These are phyloP conservation scores for Otocyon megalotis DNA, from an alignment of 2,113 vertebrate species.

Conservation along the genomic window DNA sequence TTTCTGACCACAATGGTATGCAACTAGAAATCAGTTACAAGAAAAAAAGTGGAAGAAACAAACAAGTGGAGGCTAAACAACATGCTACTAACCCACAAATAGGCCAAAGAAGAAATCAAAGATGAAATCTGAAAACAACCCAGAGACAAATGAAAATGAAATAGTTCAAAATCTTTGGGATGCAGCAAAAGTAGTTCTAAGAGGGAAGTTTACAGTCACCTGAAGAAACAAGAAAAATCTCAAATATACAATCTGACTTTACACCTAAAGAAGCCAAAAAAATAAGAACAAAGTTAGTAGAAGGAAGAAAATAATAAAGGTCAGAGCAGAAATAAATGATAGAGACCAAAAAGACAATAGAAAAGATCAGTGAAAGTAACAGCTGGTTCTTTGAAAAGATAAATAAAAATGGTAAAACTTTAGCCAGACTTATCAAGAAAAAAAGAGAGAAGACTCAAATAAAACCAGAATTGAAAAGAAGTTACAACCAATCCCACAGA, in stretches of 20 bases:
- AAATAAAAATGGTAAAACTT: background rate
- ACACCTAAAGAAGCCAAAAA: background rate
- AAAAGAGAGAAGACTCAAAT: background rate
- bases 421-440: background rate
- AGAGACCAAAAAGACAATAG: background rate
- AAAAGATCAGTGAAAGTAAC: background rate
- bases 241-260: background rate
- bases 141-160: background rate
- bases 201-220: background rate
- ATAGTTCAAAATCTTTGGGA: background rate
- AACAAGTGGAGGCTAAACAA: background rate
- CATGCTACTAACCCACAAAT: background rate
- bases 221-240: background rate
- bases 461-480: background rate
- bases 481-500: background rate
- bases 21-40: background rate
- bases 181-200: background rate
- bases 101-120: background rate
- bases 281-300: background rate
- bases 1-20: background rate
- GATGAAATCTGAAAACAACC: background rate
- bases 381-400: background rate
- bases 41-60: background rate
- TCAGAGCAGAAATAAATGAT: background rate
- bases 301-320: background rate